These are phyloP conservation scores for Malurus leucopterus DNA, from an alignment of 2,797 vertebrate genomes.

Conservation along the genomic window DNA sequence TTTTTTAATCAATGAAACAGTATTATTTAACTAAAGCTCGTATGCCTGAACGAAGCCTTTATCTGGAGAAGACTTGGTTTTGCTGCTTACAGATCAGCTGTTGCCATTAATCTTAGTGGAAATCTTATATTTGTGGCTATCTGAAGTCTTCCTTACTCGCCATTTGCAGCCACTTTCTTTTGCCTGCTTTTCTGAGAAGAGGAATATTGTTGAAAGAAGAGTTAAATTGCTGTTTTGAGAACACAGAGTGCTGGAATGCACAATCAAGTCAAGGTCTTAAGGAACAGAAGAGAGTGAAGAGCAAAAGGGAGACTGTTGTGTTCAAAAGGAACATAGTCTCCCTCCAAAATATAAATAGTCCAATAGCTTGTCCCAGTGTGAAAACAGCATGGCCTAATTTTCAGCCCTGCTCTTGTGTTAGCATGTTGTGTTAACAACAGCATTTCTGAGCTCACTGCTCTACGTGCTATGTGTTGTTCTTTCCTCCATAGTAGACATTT, in stretches of 20 bases:
- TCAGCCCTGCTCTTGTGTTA: not conserved
- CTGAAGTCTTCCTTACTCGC: not conserved
- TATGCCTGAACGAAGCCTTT: not conserved
- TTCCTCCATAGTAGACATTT: not conserved
- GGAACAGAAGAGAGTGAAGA: not conserved
- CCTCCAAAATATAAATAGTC: not conserved
- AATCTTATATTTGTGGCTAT: not conserved
- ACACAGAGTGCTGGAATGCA: not conserved
- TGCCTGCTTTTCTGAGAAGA: not conserved
- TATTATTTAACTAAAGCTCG: not conserved
- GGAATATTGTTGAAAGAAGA: not conserved
- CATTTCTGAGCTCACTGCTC: not conserved
- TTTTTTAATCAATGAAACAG: not conserved
- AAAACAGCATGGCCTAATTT: slow-evolving; percentile 5
- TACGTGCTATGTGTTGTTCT: not conserved
- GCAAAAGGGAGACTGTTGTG: not conserved
- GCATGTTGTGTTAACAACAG: not conserved
- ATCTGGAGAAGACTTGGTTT: not conserved
- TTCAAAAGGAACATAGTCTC: not conserved
- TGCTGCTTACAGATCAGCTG: not conserved
- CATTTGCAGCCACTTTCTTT: not conserved
- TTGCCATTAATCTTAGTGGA: not conserved
- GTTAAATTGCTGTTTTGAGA: not conserved
- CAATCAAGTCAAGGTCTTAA: not conserved
- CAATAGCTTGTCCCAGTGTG: not conserved